Evolutionary conservation across 2,888 invertebrate species (phyloP).

Genomic region (Sarcophaga rosellei): DNA sequence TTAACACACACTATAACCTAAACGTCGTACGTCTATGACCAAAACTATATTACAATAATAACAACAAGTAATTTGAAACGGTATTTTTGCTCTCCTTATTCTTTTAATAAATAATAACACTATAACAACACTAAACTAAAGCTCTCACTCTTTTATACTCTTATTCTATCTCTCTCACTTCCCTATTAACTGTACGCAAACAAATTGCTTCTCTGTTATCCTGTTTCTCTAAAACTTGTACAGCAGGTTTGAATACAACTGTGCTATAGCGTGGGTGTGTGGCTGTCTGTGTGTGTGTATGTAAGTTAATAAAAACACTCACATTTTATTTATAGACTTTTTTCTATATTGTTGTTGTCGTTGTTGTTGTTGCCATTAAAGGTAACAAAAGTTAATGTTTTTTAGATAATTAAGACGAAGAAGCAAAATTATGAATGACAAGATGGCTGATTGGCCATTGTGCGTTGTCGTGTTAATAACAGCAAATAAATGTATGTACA

Average conservation of each 20-base stretch:
- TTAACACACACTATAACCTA: slow-evolving; percentile 52
- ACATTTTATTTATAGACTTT: not conserved
- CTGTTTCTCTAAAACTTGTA: too few relatives aligned
- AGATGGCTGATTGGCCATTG: slow-evolving; percentile 19
- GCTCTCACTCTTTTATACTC: not conserved
- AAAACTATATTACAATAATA: slow-evolving; percentile 33
- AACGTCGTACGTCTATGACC: slow-evolving; percentile 50
- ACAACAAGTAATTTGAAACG: slow-evolving; percentile 52
- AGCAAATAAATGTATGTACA: slow-evolving; percentile 11
- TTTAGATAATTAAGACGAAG: slow-evolving; percentile 46
- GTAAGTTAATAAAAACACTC: not conserved
- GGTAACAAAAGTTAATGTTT: slow-evolving; percentile 51
- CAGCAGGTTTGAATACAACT: too few relatives aligned
- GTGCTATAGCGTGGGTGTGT: not conserved
- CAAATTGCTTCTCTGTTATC: not conserved
- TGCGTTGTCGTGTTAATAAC: slow-evolving; percentile 3
- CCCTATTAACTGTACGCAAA: not conserved
- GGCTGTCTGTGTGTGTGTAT: not conserved
- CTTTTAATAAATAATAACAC: slow-evolving; percentile 1
- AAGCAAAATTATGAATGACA: slow-evolving; percentile 37
- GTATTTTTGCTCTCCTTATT: not conserved
- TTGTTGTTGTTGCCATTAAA: slow-evolving; percentile 22
- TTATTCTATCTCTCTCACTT: not conserved
- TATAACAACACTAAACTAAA: not conserved
- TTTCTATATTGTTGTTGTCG: not conserved